Base-by-base conservation (phyloP, 1,140 invertebrate genomes). In the Trachymyrmex septentrionalis region DNA sequence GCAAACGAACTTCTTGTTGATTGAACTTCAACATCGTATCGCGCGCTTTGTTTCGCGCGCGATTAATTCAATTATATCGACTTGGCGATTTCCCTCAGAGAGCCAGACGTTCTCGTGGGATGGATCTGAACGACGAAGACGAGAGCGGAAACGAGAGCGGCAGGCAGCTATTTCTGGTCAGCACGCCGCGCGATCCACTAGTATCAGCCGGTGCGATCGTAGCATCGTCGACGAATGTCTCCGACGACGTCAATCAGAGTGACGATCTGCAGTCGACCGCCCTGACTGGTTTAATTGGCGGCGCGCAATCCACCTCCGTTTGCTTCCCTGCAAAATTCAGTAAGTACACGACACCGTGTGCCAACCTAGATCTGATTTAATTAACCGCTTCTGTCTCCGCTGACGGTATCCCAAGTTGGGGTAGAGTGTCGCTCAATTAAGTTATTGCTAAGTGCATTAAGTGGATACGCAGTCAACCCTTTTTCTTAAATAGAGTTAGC, bases 401-500 rank as follows among this genome's bases (percentile, higher is more conserved):
- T 85, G 87, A 64, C 85, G 61, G 57, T 86, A 53, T 86, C 88
- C 88, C 86, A 93, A 94, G 88, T 94, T 95, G 92, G 92, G 91
- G 91, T 87, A 92, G 66, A 69, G 91, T 84, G 55, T 61, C 72
- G 71, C 91, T 95, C 94, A 95, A 95, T 95, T 94, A 95, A 95
- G 95, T 95, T 95, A 95, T 95, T 95, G 90, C 94, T 95, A 95
- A 95, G 92, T 95, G 93, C 93, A 95, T 95, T 95, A 95, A 95
- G 92, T 92, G 87, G 88, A 87, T 88, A 87, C 64, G 50, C 77
- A 55, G 92, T 85, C 90, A 87, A 89, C 72, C 86, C 88, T 90
- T 90, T 91, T 92, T 87, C 90, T 93, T 93, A 93, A 95, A 95
- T 93, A 93, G 87, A 95, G 88, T 94, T 94, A 94, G 92, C 73